A percentile compares a stretch with the other conserved stretches of the same genome.
Evolutionary conservation across 2,797 vertebrate genomes (phyloP).

Genomic region (Antennarius maculatus): DNA sequence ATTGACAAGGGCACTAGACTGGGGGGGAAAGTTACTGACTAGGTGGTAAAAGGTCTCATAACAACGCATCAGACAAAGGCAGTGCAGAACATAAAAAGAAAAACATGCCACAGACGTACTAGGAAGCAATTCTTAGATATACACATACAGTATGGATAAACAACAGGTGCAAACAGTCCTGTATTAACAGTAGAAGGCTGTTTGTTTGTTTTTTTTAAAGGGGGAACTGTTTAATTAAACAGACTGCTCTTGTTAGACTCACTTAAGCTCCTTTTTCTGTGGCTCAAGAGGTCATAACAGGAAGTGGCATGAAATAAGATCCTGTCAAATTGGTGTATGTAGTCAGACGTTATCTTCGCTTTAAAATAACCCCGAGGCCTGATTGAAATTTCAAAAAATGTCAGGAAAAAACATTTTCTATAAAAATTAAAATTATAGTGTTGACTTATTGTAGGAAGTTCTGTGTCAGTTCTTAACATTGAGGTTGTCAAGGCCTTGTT

Average conservation of each 20-base stretch:
- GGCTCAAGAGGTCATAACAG: conserved; percentile 16
- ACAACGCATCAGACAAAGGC: not conserved
- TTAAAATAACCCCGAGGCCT: too few species aligned
- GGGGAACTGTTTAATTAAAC: not conserved
- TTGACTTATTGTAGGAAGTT: conserved; percentile 1
- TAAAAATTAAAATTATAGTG: too few species aligned
- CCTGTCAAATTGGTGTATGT: conserved; percentile 22
- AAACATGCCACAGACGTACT: not conserved
- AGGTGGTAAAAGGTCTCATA: conserved; percentile 13
- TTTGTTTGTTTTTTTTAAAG: too few species aligned
- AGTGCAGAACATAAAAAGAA: not conserved
- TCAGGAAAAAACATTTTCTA: too few species aligned
- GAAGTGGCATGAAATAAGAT: conserved; percentile 20
- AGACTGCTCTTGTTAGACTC: too few species aligned
- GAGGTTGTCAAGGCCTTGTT: not conserved
- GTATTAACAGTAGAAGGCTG: conserved; percentile 1
- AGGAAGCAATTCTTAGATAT: conserved; percentile 26
- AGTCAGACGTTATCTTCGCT: conserved; percentile 9
- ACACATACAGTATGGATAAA: conserved; percentile 14
- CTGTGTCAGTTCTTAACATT: not conserved
- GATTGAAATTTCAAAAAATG: too few species aligned
- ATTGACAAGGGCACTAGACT: conserved; percentile 11
- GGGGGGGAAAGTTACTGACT: not conserved
- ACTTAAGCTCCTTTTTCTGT: not conserved
- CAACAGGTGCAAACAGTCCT: conserved; percentile 9